A percentile compares a stretch with the other conserved stretches of the same genome.
These are phyloP conservation scores for Myoxocephalus aenaeus DNA, from an alignment of 2,797 vertebrate species.

Conservation along the genomic window DNA sequence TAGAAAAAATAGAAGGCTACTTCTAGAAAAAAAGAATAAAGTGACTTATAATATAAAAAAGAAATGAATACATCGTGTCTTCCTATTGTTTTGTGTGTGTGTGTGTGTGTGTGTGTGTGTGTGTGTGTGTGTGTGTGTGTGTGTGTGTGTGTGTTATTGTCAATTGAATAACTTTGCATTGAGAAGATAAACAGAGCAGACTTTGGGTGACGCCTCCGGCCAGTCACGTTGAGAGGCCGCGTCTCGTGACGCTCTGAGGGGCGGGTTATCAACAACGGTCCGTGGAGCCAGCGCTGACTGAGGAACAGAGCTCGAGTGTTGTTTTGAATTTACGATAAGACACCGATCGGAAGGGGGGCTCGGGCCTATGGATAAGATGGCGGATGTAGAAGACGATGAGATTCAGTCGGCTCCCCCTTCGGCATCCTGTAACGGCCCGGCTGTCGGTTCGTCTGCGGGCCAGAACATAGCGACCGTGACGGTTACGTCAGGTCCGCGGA, in stretches of 20 bases:
- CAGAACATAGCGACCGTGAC: constrained; percentile 58
- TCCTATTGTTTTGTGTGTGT: too few relatives aligned
- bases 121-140: too few relatives aligned
- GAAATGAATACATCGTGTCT: background rate
- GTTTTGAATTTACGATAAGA: constrained; percentile 79
- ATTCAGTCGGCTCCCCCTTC: constrained; percentile 80
- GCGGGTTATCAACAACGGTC: constrained; percentile 73
- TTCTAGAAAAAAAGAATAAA: background rate
- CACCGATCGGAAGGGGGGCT: constrained; percentile 69
- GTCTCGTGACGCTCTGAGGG: constrained; percentile 77
- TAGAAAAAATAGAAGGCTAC: background rate
- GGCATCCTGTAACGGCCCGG: constrained; percentile 84
- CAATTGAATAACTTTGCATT: too few relatives aligned
- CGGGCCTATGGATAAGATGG: constrained; percentile 88
- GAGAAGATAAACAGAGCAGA: background rate
- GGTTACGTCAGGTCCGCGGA: constrained; percentile 87
- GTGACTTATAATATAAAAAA: background rate
- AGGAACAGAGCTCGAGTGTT: constrained; percentile 73
- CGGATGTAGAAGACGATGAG: constrained; percentile 92
- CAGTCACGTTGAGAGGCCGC: constrained; percentile 64
- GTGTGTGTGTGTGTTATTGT: too few relatives aligned
- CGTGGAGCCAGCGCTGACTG: constrained; percentile 54
- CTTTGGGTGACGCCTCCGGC: constrained; percentile 54
- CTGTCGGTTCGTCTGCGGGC: constrained; percentile 78
- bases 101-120: too few relatives aligned